Evolutionary conservation across 2,113 vertebrate genomes (phyloP).

Genomic region (Microcebus ravelobensis): DNA sequence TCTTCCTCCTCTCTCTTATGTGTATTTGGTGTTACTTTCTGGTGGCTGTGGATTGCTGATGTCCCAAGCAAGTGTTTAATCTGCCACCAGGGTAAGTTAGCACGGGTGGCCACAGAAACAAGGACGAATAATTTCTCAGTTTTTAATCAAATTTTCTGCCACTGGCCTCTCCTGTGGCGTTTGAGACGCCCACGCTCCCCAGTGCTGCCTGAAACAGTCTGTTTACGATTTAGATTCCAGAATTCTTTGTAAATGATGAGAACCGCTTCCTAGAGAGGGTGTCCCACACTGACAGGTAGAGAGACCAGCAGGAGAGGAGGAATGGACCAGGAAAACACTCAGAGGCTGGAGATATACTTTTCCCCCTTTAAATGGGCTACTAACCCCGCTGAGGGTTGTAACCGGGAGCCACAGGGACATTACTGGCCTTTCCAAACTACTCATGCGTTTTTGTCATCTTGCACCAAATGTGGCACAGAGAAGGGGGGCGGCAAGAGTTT

Average conservation of each 20-base stretch:
- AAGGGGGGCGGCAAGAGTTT: not conserved
- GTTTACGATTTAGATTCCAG: not conserved
- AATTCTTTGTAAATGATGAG: not conserved
- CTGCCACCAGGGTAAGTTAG: not conserved
- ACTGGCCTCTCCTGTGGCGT: not conserved
- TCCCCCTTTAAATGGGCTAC: not conserved
- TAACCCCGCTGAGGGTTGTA: not conserved
- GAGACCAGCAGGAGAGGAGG: not conserved
- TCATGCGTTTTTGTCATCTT: not conserved
- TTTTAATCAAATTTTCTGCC: not conserved
- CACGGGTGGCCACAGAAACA: not conserved
- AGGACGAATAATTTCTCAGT: not conserved
- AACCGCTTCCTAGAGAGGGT: not conserved
- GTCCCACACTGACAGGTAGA: accelerated
- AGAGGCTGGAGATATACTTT: not conserved
- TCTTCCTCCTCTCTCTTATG: not conserved
- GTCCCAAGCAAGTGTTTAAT: not conserved
- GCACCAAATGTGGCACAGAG: accelerated
- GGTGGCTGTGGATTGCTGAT: not conserved
- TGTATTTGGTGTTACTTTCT: not conserved
- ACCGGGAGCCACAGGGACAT: not conserved
- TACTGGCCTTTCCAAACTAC: not conserved
- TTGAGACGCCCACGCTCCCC: not conserved
- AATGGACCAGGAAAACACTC: not conserved
- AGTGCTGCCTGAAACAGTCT: not conserved